A percentile compares a stretch with the other conserved stretches of the same genome.
These are phyloP conservation scores for Drosophila guanche DNA, from an alignment of 1,140 invertebrate species.

Conservation along the genomic window DNA sequence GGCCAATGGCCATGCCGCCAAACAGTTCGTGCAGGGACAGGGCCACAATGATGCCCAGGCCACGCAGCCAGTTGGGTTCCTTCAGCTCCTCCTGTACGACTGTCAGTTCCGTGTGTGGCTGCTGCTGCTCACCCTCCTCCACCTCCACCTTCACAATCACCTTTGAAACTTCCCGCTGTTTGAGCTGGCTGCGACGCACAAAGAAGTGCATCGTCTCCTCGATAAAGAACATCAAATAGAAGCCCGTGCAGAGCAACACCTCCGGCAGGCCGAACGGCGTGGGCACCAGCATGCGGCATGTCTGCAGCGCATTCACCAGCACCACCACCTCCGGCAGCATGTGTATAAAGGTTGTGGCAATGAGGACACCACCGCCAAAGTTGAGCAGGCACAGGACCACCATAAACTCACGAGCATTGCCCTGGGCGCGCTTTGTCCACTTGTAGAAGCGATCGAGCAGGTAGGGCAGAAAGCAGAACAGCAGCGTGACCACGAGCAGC, in stretches of 20 bases:
- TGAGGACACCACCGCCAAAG: conserved; percentile 95
- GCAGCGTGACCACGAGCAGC: conserved; percentile 87
- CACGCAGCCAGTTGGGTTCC: conserved; percentile 86
- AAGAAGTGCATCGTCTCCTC: conserved; percentile 91
- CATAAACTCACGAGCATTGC: conserved; percentile 83
- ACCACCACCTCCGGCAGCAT: conserved; percentile 93
- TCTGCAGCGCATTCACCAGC: conserved; percentile 86
- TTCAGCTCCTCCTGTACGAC: conserved; percentile 75
- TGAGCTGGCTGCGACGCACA: conserved; percentile 84
- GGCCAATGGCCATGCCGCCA: conserved; percentile 94
- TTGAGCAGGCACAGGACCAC: conserved; percentile 88
- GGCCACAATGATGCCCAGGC: conserved; percentile 91
- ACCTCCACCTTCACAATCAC: conserved; percentile 1
- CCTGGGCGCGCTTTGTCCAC: conserved; percentile 85
- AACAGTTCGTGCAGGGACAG: conserved; percentile 95
- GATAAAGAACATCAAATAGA: conserved; percentile 92
- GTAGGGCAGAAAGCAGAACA: conserved; percentile 88
- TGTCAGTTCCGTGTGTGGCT: conserved; percentile 1
- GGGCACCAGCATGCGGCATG: conserved; percentile 83
- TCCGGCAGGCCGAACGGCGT: conserved; percentile 88
- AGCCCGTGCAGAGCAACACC: conserved; percentile 88
- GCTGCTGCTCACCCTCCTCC: neutral
- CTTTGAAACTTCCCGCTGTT: conserved; percentile 16
- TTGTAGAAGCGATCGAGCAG: conserved; percentile 86
- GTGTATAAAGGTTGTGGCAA: conserved; percentile 95